Conservation (phyloP, 2,888 invertebrate species). For the Megastigmus dorsalis region DNA sequence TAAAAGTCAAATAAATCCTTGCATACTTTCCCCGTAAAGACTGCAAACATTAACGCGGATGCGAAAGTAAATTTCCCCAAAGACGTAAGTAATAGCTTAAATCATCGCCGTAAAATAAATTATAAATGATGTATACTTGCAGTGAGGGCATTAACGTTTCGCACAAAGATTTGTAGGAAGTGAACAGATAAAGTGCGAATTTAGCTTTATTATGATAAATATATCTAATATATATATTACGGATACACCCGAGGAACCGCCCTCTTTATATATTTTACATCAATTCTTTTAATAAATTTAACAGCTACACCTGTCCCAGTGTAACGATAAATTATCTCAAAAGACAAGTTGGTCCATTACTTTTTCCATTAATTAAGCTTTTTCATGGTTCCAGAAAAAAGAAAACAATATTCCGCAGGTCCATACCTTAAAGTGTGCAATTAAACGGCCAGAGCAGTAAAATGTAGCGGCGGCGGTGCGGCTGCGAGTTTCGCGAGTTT, state of each 20-base stretch:
- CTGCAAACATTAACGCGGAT: too few species aligned
- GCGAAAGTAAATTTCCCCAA: too few species aligned
- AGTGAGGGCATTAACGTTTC: not conserved
- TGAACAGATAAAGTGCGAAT: slow-evolving; percentile 12
- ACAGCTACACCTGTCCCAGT: too few species aligned
- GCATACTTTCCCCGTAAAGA: too few species aligned
- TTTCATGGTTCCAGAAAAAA: not conserved
- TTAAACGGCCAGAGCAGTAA: not conserved
- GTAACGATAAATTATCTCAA: not conserved
- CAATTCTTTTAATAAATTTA: slow-evolving; percentile 3
- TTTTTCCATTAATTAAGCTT: not conserved
- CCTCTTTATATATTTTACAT: too few species aligned
- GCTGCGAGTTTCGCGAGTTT: not conserved
- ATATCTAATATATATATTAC: too few species aligned
- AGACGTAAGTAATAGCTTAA: slow-evolving; percentile 1
- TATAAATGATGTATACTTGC: not conserved
- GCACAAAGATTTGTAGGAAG: slow-evolving; percentile 6
- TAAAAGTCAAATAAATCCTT: too few species aligned
- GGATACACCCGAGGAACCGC: too few species aligned
- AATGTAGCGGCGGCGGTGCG: not conserved
- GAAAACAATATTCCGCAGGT: too few species aligned
- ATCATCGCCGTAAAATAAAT: slow-evolving; percentile 13
- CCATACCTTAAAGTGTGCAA: not conserved
- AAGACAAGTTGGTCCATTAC: not conserved
- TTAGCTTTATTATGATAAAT: slow-evolving; percentile 23